These are phyloP conservation scores for Tipula confusa DNA, from an alignment of 2,888 invertebrate genomes.

Conservation along the genomic window DNA sequence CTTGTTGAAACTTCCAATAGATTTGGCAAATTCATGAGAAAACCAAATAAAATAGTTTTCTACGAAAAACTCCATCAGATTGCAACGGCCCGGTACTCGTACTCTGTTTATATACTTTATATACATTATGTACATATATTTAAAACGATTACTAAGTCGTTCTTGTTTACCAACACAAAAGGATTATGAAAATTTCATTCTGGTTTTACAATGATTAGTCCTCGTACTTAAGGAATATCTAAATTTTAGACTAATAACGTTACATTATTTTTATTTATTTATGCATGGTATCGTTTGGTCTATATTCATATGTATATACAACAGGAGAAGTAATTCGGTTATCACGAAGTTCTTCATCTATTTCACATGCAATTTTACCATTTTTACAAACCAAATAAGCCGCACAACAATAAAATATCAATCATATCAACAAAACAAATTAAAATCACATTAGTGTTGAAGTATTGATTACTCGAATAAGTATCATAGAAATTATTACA, in stretches of 20 bases:
- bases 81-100: too few relatives aligned
- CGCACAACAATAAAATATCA: background rate
- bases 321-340: background rate
- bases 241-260: background rate
- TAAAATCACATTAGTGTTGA: background rate
- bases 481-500: background rate
- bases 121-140: too few relatives aligned
- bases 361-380: background rate
- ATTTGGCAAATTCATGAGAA: too few relatives aligned
- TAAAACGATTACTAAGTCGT: too few relatives aligned
- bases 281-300: background rate
- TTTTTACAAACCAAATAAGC: too few relatives aligned
- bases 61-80: too few relatives aligned
- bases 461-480: background rate
- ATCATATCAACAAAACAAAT: background rate
- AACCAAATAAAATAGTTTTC: too few relatives aligned
- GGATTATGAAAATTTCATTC: background rate
- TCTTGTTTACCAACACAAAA: background rate
- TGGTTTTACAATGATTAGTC: background rate
- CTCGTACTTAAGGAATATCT: background rate
- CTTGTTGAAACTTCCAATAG: too few relatives aligned
- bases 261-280: background rate
- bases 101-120: too few relatives aligned
- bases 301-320: background rate
- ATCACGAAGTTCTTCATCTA: background rate